These are phyloP conservation scores for Orthosia cruda DNA, from an alignment of 2,888 invertebrate species.

Conservation along the genomic window DNA sequence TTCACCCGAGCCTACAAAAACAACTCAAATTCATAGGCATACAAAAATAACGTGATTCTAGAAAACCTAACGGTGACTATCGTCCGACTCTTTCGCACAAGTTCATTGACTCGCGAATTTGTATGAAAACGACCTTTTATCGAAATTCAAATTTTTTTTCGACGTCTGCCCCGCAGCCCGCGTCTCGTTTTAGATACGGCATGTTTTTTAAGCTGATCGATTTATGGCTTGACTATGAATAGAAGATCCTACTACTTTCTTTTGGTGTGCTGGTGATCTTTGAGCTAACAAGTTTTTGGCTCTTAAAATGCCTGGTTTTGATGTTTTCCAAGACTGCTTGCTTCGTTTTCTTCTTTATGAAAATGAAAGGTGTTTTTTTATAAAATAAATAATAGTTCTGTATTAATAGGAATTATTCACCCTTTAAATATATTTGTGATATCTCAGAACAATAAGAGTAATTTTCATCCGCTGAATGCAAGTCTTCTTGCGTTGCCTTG, in stretches of 20 bases:
- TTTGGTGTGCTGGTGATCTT: not conserved
- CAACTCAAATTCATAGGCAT: not conserved
- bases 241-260: not conserved
- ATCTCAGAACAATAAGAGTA: too few species aligned
- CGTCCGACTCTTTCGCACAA: not conserved
- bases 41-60: slow-evolving; percentile 22
- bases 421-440: too few species aligned
- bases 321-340: not conserved
- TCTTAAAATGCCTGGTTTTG: not conserved
- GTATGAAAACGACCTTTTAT: slow-evolving; percentile 41
- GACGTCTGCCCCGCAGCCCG: slow-evolving; percentile 29
- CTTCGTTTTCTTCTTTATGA: not conserved
- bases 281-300: not conserved
- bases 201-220: not conserved
- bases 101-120: slow-evolving; percentile 50
- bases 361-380: too few species aligned
- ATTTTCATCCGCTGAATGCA: too few species aligned
- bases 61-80: slow-evolving; percentile 33
- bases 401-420: too few species aligned
- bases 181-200: slow-evolving; percentile 10
- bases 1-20: not conserved
- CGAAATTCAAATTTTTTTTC: slow-evolving; percentile 36
- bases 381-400: too few species aligned
- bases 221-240: slow-evolving; percentile 12
- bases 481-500: too few species aligned